A percentile compares a stretch with the other conserved stretches of the same genome.
phyloP scores from a whole-genome alignment of 2,888 invertebrate species.

The Amiota communis region DNA sequence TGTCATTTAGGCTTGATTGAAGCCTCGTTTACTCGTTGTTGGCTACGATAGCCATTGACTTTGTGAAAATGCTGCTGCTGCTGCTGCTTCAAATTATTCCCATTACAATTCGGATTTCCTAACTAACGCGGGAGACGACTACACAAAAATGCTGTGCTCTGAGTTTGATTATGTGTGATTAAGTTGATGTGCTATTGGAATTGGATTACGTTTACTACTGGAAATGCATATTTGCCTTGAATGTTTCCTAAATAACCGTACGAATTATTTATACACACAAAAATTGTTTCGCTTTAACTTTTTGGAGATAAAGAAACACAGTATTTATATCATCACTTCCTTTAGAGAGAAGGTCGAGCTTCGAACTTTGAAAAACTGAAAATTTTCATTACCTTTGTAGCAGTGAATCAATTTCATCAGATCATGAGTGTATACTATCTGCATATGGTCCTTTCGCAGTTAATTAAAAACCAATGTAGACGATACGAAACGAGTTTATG shows the following conservation, averaged over 20 bases:
- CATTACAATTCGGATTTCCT: conserved; percentile 48
- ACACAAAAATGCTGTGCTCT: too few species aligned
- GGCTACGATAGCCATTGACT: neutral
- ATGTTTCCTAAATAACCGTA: too few species aligned
- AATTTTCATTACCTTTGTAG: neutral
- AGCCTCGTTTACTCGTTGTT: conserved; percentile 1
- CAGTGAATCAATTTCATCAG: too few species aligned
- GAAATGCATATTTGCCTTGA: too few species aligned
- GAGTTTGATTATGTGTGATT: neutral
- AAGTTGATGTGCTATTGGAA: neutral
- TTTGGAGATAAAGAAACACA: too few species aligned
- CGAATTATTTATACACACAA: too few species aligned
- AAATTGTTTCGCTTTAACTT: too few species aligned
- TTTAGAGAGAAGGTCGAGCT: too few species aligned
- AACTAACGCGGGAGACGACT: too few species aligned
- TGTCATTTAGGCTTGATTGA: conserved; percentile 7
- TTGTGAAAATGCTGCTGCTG: neutral
- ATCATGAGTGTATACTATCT: too few species aligned
- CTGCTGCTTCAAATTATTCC: conserved; percentile 64
- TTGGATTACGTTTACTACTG: too few species aligned
- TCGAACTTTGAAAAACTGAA: neutral
- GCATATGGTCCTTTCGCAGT: neutral
- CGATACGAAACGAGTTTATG: neutral
- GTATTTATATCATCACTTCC: too few species aligned
- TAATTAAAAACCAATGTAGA: conserved; percentile 3